These are phyloP conservation scores for Lepilemur septentrionalis DNA, from an alignment of 2,797 vertebrate genomes.

Conservation along the genomic window DNA sequence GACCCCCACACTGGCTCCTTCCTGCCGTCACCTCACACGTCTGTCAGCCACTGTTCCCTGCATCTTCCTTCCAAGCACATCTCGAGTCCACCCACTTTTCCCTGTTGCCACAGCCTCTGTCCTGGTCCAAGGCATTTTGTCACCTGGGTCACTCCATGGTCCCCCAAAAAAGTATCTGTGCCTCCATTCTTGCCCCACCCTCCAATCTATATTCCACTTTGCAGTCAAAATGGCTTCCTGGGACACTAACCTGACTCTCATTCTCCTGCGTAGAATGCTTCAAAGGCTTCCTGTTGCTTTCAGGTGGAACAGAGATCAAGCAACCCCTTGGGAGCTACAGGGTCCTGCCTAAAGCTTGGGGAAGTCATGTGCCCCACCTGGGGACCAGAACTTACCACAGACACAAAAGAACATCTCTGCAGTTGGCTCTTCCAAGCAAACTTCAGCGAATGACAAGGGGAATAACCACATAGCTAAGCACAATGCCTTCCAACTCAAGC, in stretches of 20 bases:
- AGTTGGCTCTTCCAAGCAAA: too few species aligned
- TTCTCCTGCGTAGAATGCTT: not conserved
- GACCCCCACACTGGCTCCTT: too few species aligned
- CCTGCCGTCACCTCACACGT: not conserved
- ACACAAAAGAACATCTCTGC: too few species aligned
- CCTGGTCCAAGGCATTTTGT: not conserved
- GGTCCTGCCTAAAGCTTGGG: too few species aligned
- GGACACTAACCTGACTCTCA: not conserved
- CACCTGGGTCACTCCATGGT: not conserved
- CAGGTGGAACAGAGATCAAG: too few species aligned
- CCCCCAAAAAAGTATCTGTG: not conserved
- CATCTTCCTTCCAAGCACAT: fast-evolving
- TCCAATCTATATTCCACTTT: not conserved
- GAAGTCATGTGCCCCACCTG: too few species aligned
- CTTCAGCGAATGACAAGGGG: too few species aligned
- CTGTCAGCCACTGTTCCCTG: fast-evolving
- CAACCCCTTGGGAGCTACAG: too few species aligned
- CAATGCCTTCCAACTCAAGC: too few species aligned
- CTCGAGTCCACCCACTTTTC: not conserved
- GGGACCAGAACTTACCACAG: too few species aligned
- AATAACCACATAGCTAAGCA: too few species aligned
- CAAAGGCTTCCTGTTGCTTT: not conserved
- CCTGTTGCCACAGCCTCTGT: not conserved
- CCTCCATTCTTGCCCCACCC: not conserved
- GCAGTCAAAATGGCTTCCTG: too few species aligned